Base-by-base conservation (phyloP, 2,113 vertebrate species). In the Rhinoderma darwinii region DNA sequence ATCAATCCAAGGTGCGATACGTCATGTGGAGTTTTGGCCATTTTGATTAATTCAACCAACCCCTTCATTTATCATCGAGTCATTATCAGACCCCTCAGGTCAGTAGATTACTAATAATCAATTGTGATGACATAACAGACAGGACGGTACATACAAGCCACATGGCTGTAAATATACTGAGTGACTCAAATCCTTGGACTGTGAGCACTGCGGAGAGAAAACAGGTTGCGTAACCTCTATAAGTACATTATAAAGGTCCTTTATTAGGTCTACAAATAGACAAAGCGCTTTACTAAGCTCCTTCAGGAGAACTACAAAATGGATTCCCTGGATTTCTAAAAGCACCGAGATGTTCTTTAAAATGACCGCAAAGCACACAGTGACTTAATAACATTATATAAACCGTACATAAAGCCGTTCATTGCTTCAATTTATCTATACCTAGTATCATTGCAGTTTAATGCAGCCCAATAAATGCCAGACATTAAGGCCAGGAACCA, bases 171-270 rank as follows among this genome's bases (percentile, higher is more conserved):
- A 56, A 77, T 86, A 25, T 68, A 86, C 7, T 68, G 63, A 61
- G 39, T 27, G 41, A 44, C 63, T 54, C 8, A 59, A 20, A 82
- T 75, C 78, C 86, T 63, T 39, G 86, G 68, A 11, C 25, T 61
- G 32, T 35, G 70, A 25, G 78, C 68, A 75, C 83, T 59, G 54
- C 61, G 68, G 54, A 66, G 83, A 84, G 37, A 61, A 25, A 75
- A 61, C 32, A 75, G 68, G 27, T 59, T 54, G 66, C 37, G 39
- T 82, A 82, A 82, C 79, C 43, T n/a, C 3, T 56, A 63, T 82
- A 63, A 66, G 79, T 63, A 63, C 79, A 66, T 82, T 82, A 66
- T 2, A 61, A 61, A 59, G 30, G 78, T 80, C 54, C 12, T 11
- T 61, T 80, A 61, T 80, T 80, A 59, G 50, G 32, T 12, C 54